These are phyloP conservation scores for Alligator sinensis DNA, from an alignment of 2,113 vertebrate species.

Conservation along the genomic window DNA sequence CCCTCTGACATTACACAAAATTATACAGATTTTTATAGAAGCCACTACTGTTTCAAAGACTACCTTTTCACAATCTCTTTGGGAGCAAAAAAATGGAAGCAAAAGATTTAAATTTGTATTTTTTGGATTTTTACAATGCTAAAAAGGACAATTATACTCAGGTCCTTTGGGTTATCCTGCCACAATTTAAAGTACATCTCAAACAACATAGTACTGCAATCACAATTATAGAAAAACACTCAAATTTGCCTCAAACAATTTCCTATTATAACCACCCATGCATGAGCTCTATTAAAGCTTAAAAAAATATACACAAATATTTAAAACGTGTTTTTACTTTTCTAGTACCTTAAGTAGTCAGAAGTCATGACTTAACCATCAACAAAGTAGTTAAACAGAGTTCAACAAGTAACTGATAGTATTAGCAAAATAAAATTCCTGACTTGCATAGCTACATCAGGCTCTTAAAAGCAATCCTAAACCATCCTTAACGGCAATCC, in stretches of 20 bases:
- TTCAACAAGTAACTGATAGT: fast-evolving
- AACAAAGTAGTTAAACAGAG: not conserved
- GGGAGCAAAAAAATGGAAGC: not conserved
- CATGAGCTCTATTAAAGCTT: not conserved
- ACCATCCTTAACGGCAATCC: too few species aligned
- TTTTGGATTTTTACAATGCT: not conserved
- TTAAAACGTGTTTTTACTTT: not conserved
- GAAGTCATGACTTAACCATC: not conserved
- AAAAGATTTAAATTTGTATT: not conserved
- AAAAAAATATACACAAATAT: not conserved
- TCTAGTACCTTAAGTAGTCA: fast-evolving
- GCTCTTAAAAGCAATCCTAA: not conserved
- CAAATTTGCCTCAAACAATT: not conserved
- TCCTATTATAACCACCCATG: not conserved
- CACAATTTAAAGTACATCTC: not conserved
- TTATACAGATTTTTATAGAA: fast-evolving
- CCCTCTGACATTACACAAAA: not conserved
- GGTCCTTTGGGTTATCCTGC: not conserved
- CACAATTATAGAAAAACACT: not conserved
- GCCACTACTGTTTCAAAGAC: not conserved
- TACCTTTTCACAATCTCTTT: not conserved
- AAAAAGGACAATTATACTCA: not conserved
- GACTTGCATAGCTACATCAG: not conserved
- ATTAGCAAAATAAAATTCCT: not conserved
- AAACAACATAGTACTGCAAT: too few species aligned